Base-by-base conservation (phyloP, 92 coral and sea anemone genomes). In the Chrysogorgia sp. region DNA sequence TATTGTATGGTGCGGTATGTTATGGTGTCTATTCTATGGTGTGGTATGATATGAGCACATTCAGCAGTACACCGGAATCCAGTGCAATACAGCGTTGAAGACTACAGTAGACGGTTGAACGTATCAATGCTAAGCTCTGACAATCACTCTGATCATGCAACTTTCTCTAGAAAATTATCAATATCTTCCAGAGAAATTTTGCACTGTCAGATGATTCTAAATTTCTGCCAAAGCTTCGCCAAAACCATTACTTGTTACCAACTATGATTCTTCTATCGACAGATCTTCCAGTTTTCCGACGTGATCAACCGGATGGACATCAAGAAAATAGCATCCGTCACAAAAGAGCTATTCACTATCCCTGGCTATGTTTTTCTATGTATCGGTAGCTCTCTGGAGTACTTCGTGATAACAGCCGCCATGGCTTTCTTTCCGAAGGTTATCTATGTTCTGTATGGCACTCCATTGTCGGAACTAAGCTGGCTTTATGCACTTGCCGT, bases 361-460 rank as follows among this genome's bases (percentile, higher is more conserved):
- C 76, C 76, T 69, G 76, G 76, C 9, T 69, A 45, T 26, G 55
- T 69, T n/a, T 69, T 69, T 31, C 25, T 69, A 20, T 69, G 76
- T 13, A 30, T 69, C 23, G 76, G 76, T 3, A 69, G 83, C 12
- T 86, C 92, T 32, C 63, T 81, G 7, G 92, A 92, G 48, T 75
- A 84, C 4, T 88, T 88, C 49, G 66, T 88, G 2, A 58, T 88
- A 29, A 61, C 96, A 14, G 75, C 92, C 7, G 74, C 87, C 17
- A 81, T 85, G 64, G 83, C 90, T 31, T 92, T 92, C 88, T 87
- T 89, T 82, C 97, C 97, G 3, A 90, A 90, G 68, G 79, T 92
- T 62, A 80, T 92, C n/a, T 86, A 92, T 29, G 76, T 69, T 69
- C 60, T 69, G 7, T 69, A 23, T n/a, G 19, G 10, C 22, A 69